These are phyloP conservation scores for Drosophila elegans DNA, from an alignment of 1,140 invertebrate genomes.

Conservation along the genomic window DNA sequence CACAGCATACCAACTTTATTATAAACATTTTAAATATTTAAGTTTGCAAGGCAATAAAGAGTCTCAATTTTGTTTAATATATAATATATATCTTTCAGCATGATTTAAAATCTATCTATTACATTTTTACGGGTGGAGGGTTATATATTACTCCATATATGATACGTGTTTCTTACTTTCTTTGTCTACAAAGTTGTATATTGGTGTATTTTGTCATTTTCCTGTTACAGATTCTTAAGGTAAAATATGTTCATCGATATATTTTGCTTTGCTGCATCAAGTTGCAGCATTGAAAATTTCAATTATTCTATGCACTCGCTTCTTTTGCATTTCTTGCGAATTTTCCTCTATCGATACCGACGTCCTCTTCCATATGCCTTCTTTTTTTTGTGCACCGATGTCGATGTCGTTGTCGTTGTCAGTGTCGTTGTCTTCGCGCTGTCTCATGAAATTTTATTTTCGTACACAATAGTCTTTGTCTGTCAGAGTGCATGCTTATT, in stretches of 20 bases:
- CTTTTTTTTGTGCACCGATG: slow-evolving; percentile 6
- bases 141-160: neutral
- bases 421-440: slow-evolving; percentile 28
- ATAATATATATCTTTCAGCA: too few relatives aligned
- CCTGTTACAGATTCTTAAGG: neutral
- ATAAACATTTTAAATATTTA: too few relatives aligned
- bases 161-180: neutral
- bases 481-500: slow-evolving; percentile 51
- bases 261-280: slow-evolving; percentile 25
- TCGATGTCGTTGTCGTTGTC: slow-evolving; percentile 25
- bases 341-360: slow-evolving; percentile 30
- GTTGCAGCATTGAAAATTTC: slow-evolving; percentile 55
- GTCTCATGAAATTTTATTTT: slow-evolving; percentile 61
- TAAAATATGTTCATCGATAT: slow-evolving; percentile 3
- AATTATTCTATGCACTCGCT: slow-evolving; percentile 49
- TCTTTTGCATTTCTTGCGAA: slow-evolving; percentile 33
- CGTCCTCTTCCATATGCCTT: slow-evolving; percentile 23
- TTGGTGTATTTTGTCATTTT: slow-evolving; percentile 6
- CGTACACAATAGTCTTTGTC: slow-evolving; percentile 63
- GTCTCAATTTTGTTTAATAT: too few relatives aligned
- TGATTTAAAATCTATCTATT: too few relatives aligned
- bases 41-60: too few relatives aligned
- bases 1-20: too few relatives aligned
- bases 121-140: neutral
- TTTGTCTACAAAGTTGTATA: neutral